Evolutionary conservation across 2,888 invertebrate genomes (phyloP), one percentile per base, ranked within the genome.

Genomic region (Timandra comae): DNA sequence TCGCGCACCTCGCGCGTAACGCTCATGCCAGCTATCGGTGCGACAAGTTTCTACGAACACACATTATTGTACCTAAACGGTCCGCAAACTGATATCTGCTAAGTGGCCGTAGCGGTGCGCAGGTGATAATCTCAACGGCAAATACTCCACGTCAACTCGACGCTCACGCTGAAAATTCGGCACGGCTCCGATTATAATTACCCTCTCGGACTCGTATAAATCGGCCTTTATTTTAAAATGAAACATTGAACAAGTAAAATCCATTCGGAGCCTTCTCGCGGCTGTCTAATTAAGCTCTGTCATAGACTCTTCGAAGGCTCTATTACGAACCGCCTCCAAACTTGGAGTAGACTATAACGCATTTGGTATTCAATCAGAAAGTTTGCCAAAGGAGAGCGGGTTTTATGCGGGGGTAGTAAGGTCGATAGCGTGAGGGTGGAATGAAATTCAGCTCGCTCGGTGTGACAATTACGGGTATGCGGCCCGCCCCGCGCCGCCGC

Each of bases 401-500:
- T 71, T 75, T 64, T 82, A 73, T 77, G 56, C 51, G 60, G 51
- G 63, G 61, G 77, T 51, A 63, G 62, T 75, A 82, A 79, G 71
- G 84, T 79, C 65, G 77, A 75, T 72, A 75, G 65, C 63, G 63
- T 45, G 60, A 57, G 74, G 72, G 63, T 61, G 62, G 72, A 72
- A 66, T 59, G 61, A 66, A 71, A 72, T 70, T 71, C 66, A 73
- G 73, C 63, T 76, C 66, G 73, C 72, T 80, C 75, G 69, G 76
- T 81, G 85, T 84, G 85, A 84, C 85, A 85, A 85, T 85, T 84
- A 84, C 79, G 78, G 71, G 78, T 76, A 72, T 78, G 77, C 77
- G 76, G 80, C 79, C 76, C 79, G 79, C 81, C 77, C 82, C 91
- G 64, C 91, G 63, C 88, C 89, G 74, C 80, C 91, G 75, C 90